Evolutionary conservation across 2,113 vertebrate species (phyloP), one percentile per base, ranked within the genome.

Genomic region (Dicentrarchus labrax): DNA sequence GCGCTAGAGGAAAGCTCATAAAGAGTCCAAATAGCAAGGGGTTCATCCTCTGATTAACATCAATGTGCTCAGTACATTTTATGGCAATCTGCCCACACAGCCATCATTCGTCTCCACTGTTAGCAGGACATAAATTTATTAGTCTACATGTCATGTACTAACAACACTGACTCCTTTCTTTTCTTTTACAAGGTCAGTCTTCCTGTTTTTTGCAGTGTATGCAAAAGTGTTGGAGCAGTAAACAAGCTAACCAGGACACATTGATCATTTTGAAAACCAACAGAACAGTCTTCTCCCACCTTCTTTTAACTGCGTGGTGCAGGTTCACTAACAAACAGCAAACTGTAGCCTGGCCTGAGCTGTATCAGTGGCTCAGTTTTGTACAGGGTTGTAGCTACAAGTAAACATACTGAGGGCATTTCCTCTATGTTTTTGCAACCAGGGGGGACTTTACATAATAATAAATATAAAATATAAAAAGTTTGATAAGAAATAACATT

Each of bases 11-110:
- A 83, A 41, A 83, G 50, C 21, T 60, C 30, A 61, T 15, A 38
- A 11, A 43, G 16, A 11, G 53, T 11, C 36, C 15, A 43, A 16
- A 48, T 38, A 24, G 45, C 13, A 60, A 61, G 21, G 47, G n/a
- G 48, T 72, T 53, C 43, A 53, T 78, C 39, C 56, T 83, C 50
- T 78, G 64, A 80, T 78, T 56, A 59, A 61, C 50, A 21, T 50
- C 30, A 69, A 2, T 71, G 50, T 51, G 57, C 56, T 82, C 54
- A 17, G 39, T 62, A 51, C 59, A 54, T 53, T 71, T 64, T 13
- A 57, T 77, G 73, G 72, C 77, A 69, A 38, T 21, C 43, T 72
- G 62, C 21, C 47, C 51, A 65, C 76, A 53, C 0, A 12, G 24
- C 9, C 39, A 66, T 50, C 45, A 53, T 68, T 65, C 6, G 19